These are phyloP conservation scores for Enchytraeus crypticus DNA, from an alignment of 2,888 invertebrate genomes.

Conservation along the genomic window DNA sequence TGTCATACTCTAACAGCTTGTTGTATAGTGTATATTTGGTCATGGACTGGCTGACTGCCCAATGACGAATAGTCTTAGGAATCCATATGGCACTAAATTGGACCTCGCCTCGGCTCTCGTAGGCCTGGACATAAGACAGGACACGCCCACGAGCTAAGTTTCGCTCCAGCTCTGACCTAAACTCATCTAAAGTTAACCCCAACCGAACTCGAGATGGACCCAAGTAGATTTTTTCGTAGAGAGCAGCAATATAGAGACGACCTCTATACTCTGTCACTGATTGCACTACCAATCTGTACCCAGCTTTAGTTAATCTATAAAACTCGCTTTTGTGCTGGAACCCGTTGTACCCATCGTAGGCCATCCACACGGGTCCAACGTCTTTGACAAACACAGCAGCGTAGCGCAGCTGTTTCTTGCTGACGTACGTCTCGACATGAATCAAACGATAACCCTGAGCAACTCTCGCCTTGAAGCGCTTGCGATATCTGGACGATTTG, in stretches of 20 bases:
- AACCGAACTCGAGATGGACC: constrained; percentile 25
- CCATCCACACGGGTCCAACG: constrained; percentile 23
- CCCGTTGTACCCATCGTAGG: constrained; percentile 25
- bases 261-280: constrained; percentile 24
- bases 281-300: constrained; percentile 23
- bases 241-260: constrained; percentile 23
- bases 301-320: constrained; percentile 17
- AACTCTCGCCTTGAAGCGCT: constrained; percentile 18
- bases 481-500: constrained; percentile 19
- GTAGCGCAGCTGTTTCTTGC: constrained; percentile 19
- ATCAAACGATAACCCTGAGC: constrained; percentile 25
- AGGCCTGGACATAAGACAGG: constrained; percentile 35
- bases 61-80: constrained; percentile 21
- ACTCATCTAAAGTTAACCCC: constrained; percentile 26
- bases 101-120: constrained; percentile 26
- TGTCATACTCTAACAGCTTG: constrained; percentile 34
- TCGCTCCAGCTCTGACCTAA: constrained; percentile 30
- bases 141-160: constrained; percentile 23
- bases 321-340: constrained; percentile 21
- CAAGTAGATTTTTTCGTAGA: constrained; percentile 24
- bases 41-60: constrained; percentile 35
- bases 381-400: constrained; percentile 25
- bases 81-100: constrained; percentile 37
- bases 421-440: constrained; percentile 23
- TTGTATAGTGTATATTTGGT: constrained; percentile 38